phyloP scores from a whole-genome alignment of 2,113 vertebrate species.

The Brachirus orientalis region DNA sequence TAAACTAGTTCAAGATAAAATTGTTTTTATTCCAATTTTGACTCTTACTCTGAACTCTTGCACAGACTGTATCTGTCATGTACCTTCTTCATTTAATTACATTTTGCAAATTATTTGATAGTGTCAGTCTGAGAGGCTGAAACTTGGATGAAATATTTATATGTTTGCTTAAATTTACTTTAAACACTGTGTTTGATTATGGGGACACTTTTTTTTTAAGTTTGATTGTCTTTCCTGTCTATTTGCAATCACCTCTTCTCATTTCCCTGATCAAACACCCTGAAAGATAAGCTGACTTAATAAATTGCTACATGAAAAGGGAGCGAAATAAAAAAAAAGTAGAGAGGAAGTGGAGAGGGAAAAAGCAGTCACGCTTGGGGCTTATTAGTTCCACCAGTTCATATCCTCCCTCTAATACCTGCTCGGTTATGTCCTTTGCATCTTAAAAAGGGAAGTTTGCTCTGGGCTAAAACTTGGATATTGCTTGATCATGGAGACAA shows the following conservation, averaged over 20 bases:
- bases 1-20: too few relatives aligned
- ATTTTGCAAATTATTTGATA: conserved; percentile 15
- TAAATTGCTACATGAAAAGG: conserved; percentile 59
- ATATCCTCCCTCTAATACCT: conserved; percentile 75
- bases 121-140: conserved; percentile 17
- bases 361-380: conserved; percentile 56
- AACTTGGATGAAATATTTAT: neutral
- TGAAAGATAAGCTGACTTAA: conserved; percentile 69
- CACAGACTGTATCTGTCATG: neutral
- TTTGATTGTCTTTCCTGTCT: conserved; percentile 25
- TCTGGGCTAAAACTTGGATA: conserved; percentile 50
- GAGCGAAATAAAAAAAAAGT: neutral
- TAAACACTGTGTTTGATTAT: conserved; percentile 28
- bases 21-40: too few relatives aligned
- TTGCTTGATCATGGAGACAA: conserved; percentile 52
- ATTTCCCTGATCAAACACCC: conserved; percentile 63
- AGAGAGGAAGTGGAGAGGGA: conserved; percentile 19
- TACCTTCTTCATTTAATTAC: conserved; percentile 4
- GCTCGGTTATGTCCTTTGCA: conserved; percentile 63
- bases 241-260: conserved; percentile 28
- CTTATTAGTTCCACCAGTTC: conserved; percentile 81
- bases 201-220: conserved; percentile 9
- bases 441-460: conserved; percentile 72
- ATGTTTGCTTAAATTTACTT: neutral
- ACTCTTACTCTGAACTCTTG: too few relatives aligned